Evolutionary conservation across 2,888 invertebrate species (phyloP).

Genomic region (Caenorhabditis doughertyi): DNA sequence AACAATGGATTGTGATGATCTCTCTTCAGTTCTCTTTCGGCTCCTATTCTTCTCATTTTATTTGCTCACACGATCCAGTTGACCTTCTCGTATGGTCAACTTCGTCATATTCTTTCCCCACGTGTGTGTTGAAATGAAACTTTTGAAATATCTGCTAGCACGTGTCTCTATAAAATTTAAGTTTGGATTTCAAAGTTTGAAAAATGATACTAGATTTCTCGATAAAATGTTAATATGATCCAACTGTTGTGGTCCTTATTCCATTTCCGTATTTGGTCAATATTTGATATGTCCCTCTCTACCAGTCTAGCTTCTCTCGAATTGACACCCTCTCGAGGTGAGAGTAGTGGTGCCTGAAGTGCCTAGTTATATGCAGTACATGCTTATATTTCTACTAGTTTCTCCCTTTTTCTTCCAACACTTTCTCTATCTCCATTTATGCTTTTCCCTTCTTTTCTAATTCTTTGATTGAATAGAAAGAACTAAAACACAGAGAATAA

Average conservation of each 20-base stretch:
- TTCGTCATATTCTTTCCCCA: slow-evolving; percentile 8
- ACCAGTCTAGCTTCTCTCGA: slow-evolving; percentile 30
- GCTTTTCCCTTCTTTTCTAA: slow-evolving; percentile 11
- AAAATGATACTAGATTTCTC: background rate
- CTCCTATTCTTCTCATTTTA: slow-evolving; percentile 31
- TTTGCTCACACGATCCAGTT: slow-evolving; percentile 27
- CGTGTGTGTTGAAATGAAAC: background rate
- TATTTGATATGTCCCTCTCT: slow-evolving; percentile 54
- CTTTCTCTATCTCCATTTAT: background rate
- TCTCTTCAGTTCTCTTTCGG: slow-evolving; percentile 28
- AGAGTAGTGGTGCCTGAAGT: slow-evolving; percentile 37
- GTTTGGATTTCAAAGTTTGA: too few relatives aligned
- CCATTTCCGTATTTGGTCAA: slow-evolving; percentile 42
- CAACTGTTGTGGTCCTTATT: slow-evolving; percentile 33
- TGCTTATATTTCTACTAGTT: slow-evolving; percentile 58
- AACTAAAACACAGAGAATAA: slow-evolving; percentile 37
- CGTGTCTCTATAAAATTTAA: background rate
- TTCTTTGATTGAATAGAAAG: slow-evolving; percentile 24
- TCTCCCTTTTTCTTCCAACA: background rate
- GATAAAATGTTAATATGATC: slow-evolving; percentile 17
- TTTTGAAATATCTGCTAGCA: background rate
- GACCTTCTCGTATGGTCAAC: slow-evolving; percentile 29
- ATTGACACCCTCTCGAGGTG: slow-evolving; percentile 57
- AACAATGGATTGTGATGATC: slow-evolving; percentile 48
- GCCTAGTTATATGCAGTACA: slow-evolving; percentile 49